Evolutionary conservation across 2,888 invertebrate genomes (phyloP).

Genomic region (Dryocosmus kuriphilus): DNA sequence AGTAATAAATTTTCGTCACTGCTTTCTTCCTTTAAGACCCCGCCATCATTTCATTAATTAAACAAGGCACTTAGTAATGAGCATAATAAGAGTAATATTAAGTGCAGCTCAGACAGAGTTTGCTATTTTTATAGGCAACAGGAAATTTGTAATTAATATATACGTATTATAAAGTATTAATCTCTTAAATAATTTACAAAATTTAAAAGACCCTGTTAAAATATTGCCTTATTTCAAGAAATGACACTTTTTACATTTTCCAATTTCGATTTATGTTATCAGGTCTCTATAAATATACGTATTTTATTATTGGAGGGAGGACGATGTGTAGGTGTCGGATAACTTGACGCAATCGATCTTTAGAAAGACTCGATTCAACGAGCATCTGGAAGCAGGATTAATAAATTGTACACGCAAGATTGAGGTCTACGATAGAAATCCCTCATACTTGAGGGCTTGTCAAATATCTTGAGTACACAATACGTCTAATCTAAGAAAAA

Average conservation of each 20-base stretch:
- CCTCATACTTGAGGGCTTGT: conserved; percentile 1
- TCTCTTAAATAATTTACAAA: no score
- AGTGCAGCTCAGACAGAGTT: not conserved
- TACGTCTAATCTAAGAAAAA: not conserved
- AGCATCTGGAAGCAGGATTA: conserved; percentile 2
- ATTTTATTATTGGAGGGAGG: not conserved
- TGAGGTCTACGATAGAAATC: not conserved
- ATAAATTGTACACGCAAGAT: not conserved
- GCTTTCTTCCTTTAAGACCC: not conserved
- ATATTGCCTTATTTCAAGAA: no score
- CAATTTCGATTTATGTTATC: not conserved
- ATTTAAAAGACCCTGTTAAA: not conserved
- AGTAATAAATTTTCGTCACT: not conserved
- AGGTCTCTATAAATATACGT: not conserved
- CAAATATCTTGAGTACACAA: not conserved
- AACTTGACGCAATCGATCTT: conserved; percentile 2
- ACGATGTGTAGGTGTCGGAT: not conserved
- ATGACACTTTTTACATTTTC: no score
- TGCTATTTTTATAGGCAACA: not conserved
- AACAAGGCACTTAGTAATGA: not conserved
- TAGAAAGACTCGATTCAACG: conserved; percentile 1
- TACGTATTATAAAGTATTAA: no score
- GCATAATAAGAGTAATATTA: not conserved
- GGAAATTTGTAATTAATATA: no score
- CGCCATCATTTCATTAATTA: not conserved